Base-by-base conservation (phyloP, 1,140 invertebrate species). In the Danaus melanippus region DNA sequence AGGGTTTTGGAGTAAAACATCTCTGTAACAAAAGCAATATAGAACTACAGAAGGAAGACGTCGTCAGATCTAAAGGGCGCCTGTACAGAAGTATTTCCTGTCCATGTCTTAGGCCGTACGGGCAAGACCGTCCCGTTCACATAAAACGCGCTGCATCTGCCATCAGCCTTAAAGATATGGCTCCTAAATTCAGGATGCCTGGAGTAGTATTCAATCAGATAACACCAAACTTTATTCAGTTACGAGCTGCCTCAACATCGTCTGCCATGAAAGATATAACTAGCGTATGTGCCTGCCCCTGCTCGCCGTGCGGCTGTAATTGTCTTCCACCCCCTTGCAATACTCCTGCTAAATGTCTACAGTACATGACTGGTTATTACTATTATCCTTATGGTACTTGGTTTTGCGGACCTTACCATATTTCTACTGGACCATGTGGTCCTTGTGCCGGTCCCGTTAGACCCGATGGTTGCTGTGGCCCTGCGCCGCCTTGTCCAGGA, bases 361-460 rank as follows among this genome's bases (percentile, higher is more conserved):
- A 76, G 51, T 63, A 70, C 40, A 71, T 75, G 68, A 78, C 75
- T 0, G 75, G 75, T 9, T 78, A 78, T 40, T 78, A 74, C 50
- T 71, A 74, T 46, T 76, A 76, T 42, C 73, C 73, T 0, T 76
- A 76, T 42, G 73, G 73, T 6, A 69, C 62, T 11, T 76, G 73
- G 73, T 74, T 71, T 47, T 76, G 73, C 42, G 73, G 73, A 79
- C 76, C 88, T 87, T 66, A 66, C 15, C 60, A 66, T 46, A 58
- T 66, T 12, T 15, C 56, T 12, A 56, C 55, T 17, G 50, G 58
- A 1, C 46, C 57, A 4, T 58, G 49, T 46, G 52, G 56, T n/a
- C 59, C 59, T n/a, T 64, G 60, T 50, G 43, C 53, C 10, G 64
- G 64, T 6, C 66, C 59, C 12, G 58, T 62, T 10, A 53, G 45